phyloP scores from a whole-genome alignment of 2,113 vertebrate species.

The Columba janthina region DNA sequence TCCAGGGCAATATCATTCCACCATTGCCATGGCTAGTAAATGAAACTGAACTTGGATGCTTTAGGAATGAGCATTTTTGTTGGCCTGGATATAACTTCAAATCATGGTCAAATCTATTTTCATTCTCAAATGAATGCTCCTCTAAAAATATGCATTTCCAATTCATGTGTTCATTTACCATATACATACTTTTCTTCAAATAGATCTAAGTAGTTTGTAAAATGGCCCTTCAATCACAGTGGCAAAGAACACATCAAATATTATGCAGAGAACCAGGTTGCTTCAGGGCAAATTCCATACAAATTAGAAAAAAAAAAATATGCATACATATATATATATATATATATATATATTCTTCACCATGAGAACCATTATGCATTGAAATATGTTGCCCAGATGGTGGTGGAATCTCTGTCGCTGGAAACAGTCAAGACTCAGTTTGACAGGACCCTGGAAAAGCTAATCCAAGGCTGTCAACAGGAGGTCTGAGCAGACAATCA shows the following conservation, averaged over 20 bases:
- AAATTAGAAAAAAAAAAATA: background rate
- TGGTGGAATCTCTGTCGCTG: background rate
- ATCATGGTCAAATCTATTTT: background rate
- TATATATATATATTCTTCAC: background rate
- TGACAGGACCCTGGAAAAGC: background rate
- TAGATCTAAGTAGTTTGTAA: background rate
- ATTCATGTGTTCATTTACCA: background rate
- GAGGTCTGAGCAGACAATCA: background rate
- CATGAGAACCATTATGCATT: background rate
- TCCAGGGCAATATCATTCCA: background rate
- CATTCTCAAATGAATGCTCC: background rate
- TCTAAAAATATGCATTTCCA: background rate
- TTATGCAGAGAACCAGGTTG: background rate
- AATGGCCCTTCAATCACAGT: background rate
- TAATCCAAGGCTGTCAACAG: background rate
- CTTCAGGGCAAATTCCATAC: background rate
- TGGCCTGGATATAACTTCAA: background rate
- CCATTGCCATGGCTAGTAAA: background rate
- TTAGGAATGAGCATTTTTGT: background rate
- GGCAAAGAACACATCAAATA: background rate
- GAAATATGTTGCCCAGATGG: background rate
- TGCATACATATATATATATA: background rate
- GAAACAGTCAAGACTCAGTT: background rate
- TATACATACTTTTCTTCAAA: background rate
- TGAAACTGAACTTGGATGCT: background rate